These are phyloP conservation scores for Drosophila borealis DNA, from an alignment of 2,888 invertebrate genomes.

Conservation along the genomic window DNA sequence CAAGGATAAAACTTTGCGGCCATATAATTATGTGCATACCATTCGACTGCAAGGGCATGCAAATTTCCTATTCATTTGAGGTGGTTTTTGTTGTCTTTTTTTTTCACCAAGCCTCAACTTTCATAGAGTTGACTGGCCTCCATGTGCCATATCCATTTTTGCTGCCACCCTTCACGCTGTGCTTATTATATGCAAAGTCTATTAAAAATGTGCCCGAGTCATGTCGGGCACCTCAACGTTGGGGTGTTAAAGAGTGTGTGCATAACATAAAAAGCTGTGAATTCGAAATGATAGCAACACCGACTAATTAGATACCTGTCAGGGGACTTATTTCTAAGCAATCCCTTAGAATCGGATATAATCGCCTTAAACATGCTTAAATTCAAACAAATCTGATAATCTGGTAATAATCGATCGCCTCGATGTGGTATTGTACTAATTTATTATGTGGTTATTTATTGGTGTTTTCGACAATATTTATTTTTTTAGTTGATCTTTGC, in stretches of 20 bases:
- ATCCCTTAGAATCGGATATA: no score
- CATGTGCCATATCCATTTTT: constrained; percentile 47
- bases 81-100: constrained; percentile 18
- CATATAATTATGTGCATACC: constrained; percentile 46
- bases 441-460: no score
- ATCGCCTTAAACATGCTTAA: no score
- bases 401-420: no score
- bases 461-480: no score
- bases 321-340: no score
- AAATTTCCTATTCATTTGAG: constrained; percentile 48
- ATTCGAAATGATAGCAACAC: no score
- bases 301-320: constrained; percentile 24
- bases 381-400: no score
- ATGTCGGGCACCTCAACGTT: constrained; percentile 56
- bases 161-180: not conserved
- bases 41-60: constrained; percentile 48
- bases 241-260: constrained; percentile 40
- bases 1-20: constrained; percentile 35
- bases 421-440: no score
- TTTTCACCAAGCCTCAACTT: constrained; percentile 39
- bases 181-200: constrained; percentile 51
- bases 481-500: no score
- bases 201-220: constrained; percentile 66
- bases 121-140: constrained; percentile 66
- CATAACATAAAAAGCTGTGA: constrained; percentile 33